Evolutionary conservation across 2,888 invertebrate genomes (phyloP).

Genomic region (Hemaris fuciformis): DNA sequence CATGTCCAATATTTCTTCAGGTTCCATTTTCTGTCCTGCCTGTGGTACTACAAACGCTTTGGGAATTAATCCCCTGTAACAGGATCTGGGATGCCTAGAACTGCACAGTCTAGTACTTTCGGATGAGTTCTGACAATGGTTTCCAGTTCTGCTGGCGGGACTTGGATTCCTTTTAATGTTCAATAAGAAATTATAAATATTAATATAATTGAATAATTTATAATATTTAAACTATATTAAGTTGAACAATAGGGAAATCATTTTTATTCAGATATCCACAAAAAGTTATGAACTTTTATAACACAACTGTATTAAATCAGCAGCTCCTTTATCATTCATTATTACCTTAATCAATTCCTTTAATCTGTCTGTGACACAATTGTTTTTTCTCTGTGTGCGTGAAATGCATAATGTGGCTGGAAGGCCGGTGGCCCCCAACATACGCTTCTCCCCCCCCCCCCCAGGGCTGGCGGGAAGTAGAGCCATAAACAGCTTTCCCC

Average conservation of each 20-base stretch:
- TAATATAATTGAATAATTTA: too few species aligned
- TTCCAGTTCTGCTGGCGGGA: slow-evolving; percentile 94
- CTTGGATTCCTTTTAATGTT: slow-evolving; percentile 86
- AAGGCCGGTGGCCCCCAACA: too few species aligned
- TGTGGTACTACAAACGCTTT: slow-evolving; percentile 86
- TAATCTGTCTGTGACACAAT: slow-evolving; percentile 88
- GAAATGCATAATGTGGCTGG: too few species aligned
- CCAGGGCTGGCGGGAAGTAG: too few species aligned
- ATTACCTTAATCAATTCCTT: slow-evolving; percentile 90
- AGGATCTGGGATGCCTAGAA: slow-evolving; percentile 88
- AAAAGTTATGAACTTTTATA: too few species aligned
- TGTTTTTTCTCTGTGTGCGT: too few species aligned
- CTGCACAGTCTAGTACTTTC: slow-evolving; percentile 89
- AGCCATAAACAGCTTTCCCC: too few species aligned
- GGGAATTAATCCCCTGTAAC: slow-evolving; percentile 88
- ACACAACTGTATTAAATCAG: neutral
- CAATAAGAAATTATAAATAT: too few species aligned
- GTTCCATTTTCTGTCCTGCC: slow-evolving; percentile 55
- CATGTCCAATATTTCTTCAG: slow-evolving; percentile 84
- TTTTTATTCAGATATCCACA: too few species aligned
- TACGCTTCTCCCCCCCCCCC: too few species aligned
- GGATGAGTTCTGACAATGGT: slow-evolving; percentile 87
- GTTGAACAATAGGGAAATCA: too few species aligned
- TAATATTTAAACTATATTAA: too few species aligned
- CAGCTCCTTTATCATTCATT: neutral